A percentile compares a stretch with the other conserved stretches of the same genome.
Evolutionary conservation across 1,140 invertebrate genomes (phyloP).

Genomic region (Scylla paramamosain): DNA sequence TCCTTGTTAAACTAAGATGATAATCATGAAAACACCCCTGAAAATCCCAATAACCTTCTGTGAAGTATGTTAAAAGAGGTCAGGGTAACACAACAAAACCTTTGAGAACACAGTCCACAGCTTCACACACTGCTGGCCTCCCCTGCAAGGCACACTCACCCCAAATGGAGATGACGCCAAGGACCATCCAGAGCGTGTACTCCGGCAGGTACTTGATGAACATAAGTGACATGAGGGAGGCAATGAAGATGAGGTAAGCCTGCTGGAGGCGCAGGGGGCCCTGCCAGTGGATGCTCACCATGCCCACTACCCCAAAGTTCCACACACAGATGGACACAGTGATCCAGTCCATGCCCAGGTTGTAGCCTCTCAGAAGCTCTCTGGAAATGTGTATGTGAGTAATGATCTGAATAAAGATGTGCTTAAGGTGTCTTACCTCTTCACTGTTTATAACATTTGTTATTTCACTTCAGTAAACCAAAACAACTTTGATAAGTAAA

Average conservation of each 20-base stretch:
- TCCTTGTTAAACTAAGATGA: too few species aligned
- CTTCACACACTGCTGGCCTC: too few species aligned
- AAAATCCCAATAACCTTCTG: too few species aligned
- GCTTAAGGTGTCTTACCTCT: too few species aligned
- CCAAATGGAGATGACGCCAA: slow-evolving; percentile 98
- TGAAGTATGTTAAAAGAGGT: too few species aligned
- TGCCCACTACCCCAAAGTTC: slow-evolving; percentile 98
- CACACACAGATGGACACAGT: slow-evolving; percentile 94
- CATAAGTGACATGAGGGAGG: slow-evolving; percentile 98
- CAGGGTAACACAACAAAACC: too few species aligned
- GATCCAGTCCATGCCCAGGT: slow-evolving; percentile 97
- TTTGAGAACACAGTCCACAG: too few species aligned
- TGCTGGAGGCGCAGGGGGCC: slow-evolving; percentile 97
- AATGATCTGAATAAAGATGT: too few species aligned
- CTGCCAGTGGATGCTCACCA: slow-evolving; percentile 99
- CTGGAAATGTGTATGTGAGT: slow-evolving; percentile 82
- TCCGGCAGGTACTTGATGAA: slow-evolving; percentile 99
- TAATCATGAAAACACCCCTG: too few species aligned
- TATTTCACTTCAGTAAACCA: too few species aligned
- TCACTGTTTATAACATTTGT: too few species aligned
- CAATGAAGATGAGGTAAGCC: slow-evolving; percentile 97
- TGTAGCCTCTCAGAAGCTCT: slow-evolving; percentile 95
- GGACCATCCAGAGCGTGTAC: slow-evolving; percentile 98
- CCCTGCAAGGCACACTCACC: slow-evolving; percentile 86
- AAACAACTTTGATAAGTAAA: too few species aligned